A percentile compares a stretch with the other conserved stretches of the same genome.
Evolutionary conservation across 2,113 vertebrate species (phyloP).

Genomic region (Anas platyrhynchos): DNA sequence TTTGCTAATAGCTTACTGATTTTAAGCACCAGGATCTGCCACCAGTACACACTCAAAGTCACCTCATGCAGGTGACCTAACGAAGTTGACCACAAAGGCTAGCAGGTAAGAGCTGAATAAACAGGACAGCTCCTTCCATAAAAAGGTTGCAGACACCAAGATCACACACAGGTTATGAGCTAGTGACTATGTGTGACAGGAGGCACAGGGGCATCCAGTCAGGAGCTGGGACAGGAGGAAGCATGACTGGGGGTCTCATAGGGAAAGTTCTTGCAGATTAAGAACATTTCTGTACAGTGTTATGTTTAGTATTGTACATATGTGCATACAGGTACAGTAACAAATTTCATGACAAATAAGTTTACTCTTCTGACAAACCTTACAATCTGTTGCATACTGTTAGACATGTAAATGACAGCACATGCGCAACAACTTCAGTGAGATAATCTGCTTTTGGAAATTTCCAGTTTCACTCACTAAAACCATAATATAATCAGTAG

Average conservation of each 20-base stretch:
- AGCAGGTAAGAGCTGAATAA: background rate
- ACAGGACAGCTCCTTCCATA: background rate
- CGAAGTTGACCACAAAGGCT: too few species aligned
- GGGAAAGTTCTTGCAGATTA: background rate
- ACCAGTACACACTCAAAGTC: background rate
- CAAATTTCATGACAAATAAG: background rate
- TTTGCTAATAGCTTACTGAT: background rate
- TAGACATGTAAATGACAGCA: background rate
- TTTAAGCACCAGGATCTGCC: background rate
- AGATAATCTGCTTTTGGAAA: background rate
- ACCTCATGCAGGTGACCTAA: background rate
- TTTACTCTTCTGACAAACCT: background rate
- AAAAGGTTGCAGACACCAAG: background rate
- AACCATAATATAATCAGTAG: background rate
- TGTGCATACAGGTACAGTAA: background rate
- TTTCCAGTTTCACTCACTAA: background rate
- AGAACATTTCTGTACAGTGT: background rate
- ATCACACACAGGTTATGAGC: background rate
- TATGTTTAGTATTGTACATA: background rate
- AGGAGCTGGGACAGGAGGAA: background rate
- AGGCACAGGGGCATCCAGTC: rapidly evolving
- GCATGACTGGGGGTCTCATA: too few species aligned
- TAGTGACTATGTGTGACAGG: background rate
- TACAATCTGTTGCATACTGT: too few species aligned
- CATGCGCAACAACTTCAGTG: background rate